phyloP scores from a whole-genome alignment of 35 echinoderm and acorn worm genomes.

The Diadema setosum region DNA sequence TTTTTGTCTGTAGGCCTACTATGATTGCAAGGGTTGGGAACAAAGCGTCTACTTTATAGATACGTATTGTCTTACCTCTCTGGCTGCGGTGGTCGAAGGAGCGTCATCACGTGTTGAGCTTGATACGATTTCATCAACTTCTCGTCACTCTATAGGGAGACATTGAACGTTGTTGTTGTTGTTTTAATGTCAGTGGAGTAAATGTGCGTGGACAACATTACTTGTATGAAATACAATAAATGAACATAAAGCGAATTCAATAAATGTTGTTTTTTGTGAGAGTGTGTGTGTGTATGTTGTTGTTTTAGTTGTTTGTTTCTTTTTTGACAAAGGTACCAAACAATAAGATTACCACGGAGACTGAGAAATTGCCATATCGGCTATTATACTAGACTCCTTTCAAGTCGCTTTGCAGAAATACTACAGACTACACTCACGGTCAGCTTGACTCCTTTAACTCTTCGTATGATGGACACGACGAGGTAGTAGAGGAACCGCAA shows the following conservation, averaged over 20 bases:
- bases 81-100: background rate
- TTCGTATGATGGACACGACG: background rate
- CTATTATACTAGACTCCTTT: too few relatives aligned
- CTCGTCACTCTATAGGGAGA: background rate
- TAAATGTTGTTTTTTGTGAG: background rate
- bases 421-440: too few relatives aligned
- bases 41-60: too few relatives aligned
- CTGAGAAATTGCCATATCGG: too few relatives aligned
- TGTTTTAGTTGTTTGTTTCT: background rate
- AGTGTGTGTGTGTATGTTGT: background rate
- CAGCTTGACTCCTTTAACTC: background rate
- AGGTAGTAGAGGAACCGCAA: background rate
- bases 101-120: background rate
- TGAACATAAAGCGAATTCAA: background rate
- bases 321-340: background rate
- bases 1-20: too few relatives aligned
- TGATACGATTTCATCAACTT: background rate
- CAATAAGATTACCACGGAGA: too few relatives aligned
- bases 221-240: too few relatives aligned
- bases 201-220: background rate
- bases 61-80: too few relatives aligned
- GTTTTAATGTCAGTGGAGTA: too few relatives aligned
- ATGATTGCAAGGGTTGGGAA: too few relatives aligned
- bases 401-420: too few relatives aligned
- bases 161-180: too few relatives aligned